Percentiles rank a stretch among this genome's conserved stretches.
phyloP scores from a whole-genome alignment of 2,888 invertebrate genomes.

The Hermaeophaga mercurialis region DNA sequence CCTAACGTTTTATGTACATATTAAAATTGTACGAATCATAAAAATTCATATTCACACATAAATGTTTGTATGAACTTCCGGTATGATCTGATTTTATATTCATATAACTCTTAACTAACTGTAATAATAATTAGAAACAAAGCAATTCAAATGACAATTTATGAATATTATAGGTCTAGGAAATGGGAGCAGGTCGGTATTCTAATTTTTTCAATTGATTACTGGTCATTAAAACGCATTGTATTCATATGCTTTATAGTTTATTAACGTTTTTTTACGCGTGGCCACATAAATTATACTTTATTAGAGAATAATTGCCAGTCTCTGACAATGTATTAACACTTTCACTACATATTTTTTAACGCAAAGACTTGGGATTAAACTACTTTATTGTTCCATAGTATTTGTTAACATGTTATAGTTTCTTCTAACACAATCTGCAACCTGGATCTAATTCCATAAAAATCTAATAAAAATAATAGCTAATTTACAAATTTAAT shows the following conservation, averaged over 20 bases:
- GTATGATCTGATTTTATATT: background rate
- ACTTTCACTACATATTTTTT: background rate
- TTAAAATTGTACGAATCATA: too few species aligned
- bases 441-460: too few species aligned
- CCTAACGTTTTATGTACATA: too few species aligned
- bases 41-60: too few species aligned
- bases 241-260: constrained; percentile 1
- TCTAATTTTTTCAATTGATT: background rate
- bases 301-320: background rate
- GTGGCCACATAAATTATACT: background rate
- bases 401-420: too few species aligned
- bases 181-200: background rate
- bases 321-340: background rate
- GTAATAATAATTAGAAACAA: background rate
- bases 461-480: too few species aligned
- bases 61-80: too few species aligned
- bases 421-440: too few species aligned
- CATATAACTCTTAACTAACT: background rate
- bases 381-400: background rate
- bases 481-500: too few species aligned
- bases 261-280: background rate
- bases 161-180: background rate
- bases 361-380: too few species aligned
- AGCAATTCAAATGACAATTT: background rate
- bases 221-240: background rate